Percentiles rank a stretch among this genome's conserved stretches.
These are phyloP conservation scores for Lasioglossum pauxillum DNA, from an alignment of 2,888 invertebrate genomes.

Conservation along the genomic window DNA sequence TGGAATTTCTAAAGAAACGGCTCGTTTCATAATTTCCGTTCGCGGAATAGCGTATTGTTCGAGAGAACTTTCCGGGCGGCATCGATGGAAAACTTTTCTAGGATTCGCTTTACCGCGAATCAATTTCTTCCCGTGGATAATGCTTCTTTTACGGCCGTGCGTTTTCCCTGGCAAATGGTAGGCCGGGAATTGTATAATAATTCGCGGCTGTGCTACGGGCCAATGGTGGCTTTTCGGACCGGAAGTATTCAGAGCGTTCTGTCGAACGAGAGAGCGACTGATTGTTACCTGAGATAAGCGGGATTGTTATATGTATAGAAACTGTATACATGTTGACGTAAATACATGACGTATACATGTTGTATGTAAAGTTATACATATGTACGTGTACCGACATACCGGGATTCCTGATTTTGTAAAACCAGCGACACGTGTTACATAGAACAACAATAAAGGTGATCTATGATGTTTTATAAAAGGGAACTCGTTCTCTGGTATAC, in stretches of 20 bases:
- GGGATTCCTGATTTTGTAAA: constrained; percentile 80
- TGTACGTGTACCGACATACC: constrained; percentile 65
- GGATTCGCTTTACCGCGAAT: constrained; percentile 5
- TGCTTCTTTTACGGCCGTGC: neutral
- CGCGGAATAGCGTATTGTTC: neutral
- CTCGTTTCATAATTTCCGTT: neutral
- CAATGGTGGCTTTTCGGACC: neutral
- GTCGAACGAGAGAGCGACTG: constrained; percentile 42
- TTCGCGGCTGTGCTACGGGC: neutral
- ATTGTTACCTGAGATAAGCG: constrained; percentile 48
- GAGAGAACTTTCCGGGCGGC: constrained; percentile 9
- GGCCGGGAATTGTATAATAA: neutral
- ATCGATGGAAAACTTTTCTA: neutral
- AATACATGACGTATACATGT: no score
- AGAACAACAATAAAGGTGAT: constrained; percentile 74
- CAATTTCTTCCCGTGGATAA: neutral
- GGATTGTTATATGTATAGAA: constrained; percentile 42
- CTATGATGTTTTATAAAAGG: constrained; percentile 72
- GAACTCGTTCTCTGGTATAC: constrained; percentile 50
- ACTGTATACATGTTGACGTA: constrained; percentile 44
- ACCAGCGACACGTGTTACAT: constrained; percentile 73
- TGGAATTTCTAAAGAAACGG: neutral
- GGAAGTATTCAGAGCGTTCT: constrained; percentile 33
- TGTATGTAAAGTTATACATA: constrained; percentile 62
- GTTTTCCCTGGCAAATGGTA: neutral